Base-by-base conservation (phyloP, 1,140 invertebrate species). In the Eriocheir sinensis region DNA sequence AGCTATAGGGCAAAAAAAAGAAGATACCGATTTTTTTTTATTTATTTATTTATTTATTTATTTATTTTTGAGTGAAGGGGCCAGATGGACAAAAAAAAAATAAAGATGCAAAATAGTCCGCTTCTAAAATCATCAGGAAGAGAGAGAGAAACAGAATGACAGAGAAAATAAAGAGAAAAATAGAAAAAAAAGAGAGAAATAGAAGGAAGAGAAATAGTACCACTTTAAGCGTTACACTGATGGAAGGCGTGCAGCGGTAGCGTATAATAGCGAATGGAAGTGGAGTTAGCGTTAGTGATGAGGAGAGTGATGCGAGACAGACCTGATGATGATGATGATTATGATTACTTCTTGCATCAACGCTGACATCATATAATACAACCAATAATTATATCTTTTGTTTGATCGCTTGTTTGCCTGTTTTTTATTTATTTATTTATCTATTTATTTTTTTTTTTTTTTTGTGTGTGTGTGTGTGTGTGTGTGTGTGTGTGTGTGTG, bases 401-500 rank as follows among this genome's bases (percentile, higher is more conserved):
- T 48, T 48, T 48, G 44, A 48, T 4, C 4, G 15, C 4, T 48
- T 81, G 21, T 81, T 30, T 27, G 80, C 3, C 8, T 81, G 80
- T 81, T 6, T 81, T 30, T 81, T 81, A 8, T 81, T 30, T 81
- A 8, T 81, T 8, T 27, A 21, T 81, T 3, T 81, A 81, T 27
- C 4, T 81, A 8, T 81, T 8, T 27, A 21, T 81, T 30, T 81
- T 8, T 81, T 27, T 6, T 81, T 8, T 81, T 8, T 81, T 30
- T 81, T 8, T 81, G 80, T 81, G 3, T 81, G 34, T 81, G 80
- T 81, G 34, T 81, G 34, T 81, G 44, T 48, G 80, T 81, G 34
- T 81, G 34, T 81, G 80, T 81, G 34, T 81, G 34, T 81, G 80
- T 81, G 34, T 81, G 34, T 81, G 80, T 81, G 34, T 81, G 34